These are phyloP conservation scores for Ashinkailepas kermadecensis DNA, from an alignment of 2,888 invertebrate genomes.

Conservation along the genomic window DNA sequence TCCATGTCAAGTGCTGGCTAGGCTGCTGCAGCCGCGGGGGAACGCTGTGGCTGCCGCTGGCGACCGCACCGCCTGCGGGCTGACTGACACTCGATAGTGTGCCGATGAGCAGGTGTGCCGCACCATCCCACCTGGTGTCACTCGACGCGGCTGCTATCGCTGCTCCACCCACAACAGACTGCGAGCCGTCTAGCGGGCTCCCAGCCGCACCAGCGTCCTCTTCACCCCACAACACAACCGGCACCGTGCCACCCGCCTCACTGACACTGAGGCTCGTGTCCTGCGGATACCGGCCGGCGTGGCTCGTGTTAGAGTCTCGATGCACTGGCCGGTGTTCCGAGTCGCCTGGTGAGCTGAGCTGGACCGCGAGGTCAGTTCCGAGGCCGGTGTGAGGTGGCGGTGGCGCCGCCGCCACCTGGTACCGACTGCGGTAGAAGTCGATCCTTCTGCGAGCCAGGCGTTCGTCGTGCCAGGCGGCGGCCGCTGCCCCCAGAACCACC, in stretches of 20 bases:
- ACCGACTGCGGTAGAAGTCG: not conserved
- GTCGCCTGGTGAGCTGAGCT: too few species aligned
- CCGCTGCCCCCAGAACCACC: not conserved
- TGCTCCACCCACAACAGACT: too few species aligned
- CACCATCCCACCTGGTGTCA: not conserved
- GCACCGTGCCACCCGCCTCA: too few species aligned
- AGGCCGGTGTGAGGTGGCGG: not conserved
- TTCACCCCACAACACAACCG: too few species aligned
- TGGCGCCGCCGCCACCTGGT: not conserved
- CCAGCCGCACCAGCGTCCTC: too few species aligned
- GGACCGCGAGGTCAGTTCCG: too few species aligned
- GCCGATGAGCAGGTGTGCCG: not conserved
- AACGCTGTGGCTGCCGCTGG: too few species aligned
- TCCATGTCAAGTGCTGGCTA: too few species aligned
- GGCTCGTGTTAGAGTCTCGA: not conserved
- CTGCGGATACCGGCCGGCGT: not conserved
- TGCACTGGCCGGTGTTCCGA: not conserved
- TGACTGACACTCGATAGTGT: too few species aligned
- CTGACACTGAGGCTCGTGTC: not conserved
- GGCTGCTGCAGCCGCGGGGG: too few species aligned
- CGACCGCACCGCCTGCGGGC: too few species aligned
- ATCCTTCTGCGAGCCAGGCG: not conserved
- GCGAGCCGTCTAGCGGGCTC: too few species aligned
- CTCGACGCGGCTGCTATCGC: not conserved
- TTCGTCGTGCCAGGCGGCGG: not conserved